Conservation (phyloP, 2,888 invertebrate genomes). For the Tenthredo amoena region DNA sequence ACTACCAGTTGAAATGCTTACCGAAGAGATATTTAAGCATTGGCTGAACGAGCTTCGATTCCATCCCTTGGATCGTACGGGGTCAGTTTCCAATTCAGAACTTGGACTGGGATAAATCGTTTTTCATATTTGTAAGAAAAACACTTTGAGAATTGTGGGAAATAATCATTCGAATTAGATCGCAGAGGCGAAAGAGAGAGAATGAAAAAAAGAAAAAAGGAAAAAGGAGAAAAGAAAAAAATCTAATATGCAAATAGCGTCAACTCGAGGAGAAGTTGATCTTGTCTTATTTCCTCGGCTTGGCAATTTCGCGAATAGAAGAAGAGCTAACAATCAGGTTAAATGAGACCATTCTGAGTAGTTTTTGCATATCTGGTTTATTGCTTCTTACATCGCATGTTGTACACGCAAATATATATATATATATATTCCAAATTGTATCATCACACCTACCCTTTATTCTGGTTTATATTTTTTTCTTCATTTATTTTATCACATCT, state of each 20-base stretch:
- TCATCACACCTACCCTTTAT: not conserved
- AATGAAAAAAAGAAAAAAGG: not conserved
- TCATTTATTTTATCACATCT: not conserved
- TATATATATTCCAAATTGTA: not conserved
- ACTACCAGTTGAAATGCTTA: not conserved
- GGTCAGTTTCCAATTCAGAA: too few species aligned
- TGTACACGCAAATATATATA: not conserved
- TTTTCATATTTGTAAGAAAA: not conserved
- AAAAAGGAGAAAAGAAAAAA: conserved; percentile 54
- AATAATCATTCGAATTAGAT: not conserved
- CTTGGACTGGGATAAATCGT: too few species aligned
- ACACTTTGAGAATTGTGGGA: not conserved
- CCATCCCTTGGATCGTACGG: not conserved
- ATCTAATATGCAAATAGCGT: conserved; percentile 71
- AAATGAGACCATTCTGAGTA: conserved; percentile 26
- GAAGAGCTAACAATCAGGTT: conserved; percentile 21
- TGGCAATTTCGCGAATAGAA: not conserved
- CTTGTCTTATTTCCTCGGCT: conserved; percentile 61
- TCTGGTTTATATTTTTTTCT: not conserved
- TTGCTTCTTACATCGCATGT: not conserved
- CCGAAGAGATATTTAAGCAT: not conserved
- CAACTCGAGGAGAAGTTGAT: conserved; percentile 52
- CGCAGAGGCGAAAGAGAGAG: not conserved
- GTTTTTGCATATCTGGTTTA: conserved; percentile 19
- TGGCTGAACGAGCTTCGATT: not conserved